Base-by-base conservation (phyloP, 2,888 invertebrate genomes). In the Drosophila formosana region DNA sequence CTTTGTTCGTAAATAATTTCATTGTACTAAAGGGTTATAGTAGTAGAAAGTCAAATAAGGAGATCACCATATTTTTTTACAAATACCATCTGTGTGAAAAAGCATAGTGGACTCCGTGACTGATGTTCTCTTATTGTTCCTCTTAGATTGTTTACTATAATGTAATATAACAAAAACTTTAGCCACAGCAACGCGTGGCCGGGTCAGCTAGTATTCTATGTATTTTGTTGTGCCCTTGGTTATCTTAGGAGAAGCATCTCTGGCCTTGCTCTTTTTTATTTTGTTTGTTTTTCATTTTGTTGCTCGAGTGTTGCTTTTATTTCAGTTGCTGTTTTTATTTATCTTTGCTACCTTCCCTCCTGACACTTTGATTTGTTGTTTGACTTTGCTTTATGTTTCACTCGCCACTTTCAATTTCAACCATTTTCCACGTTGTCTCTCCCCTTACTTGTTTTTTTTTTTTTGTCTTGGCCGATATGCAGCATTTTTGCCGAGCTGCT, bases 331-430 rank as follows among this genome's bases (percentile, higher is more conserved):
- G 26, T 75, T 69, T 55, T 65, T 75, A 69, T 78, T 69, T 75
- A 69, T 78, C 79, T 75, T 69, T 43, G 25, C 34, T 69, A 57
- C 52, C 69, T 26, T 49, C 47, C 32, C 58, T 58, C 49, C 61
- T 69, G 79, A 78, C 75, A 78, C 70, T 75, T 78, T 75, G 79
- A 74, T 78, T 75, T 74, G 69, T 74, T 78, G 75, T 74, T 75
- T 75, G 75, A 74, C 75, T 75, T 65, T 68, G 64, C 57, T 61
- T 74, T 78, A 75, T 75, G 70, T 69, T 69, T 69, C 56, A 64
- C 53, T 78, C 75, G 43, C 53, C 68, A 78, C 79, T 75, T 75
- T 74, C 75, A 53, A 49, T 77, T 66, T 77, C 73, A 11, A 41
- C 50, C 50, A 18, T 13, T 32, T 45, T n/a, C 25, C 8, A 30